Conservation (phyloP, 2,888 invertebrate species). For the Limnephilus lunatus region DNA sequence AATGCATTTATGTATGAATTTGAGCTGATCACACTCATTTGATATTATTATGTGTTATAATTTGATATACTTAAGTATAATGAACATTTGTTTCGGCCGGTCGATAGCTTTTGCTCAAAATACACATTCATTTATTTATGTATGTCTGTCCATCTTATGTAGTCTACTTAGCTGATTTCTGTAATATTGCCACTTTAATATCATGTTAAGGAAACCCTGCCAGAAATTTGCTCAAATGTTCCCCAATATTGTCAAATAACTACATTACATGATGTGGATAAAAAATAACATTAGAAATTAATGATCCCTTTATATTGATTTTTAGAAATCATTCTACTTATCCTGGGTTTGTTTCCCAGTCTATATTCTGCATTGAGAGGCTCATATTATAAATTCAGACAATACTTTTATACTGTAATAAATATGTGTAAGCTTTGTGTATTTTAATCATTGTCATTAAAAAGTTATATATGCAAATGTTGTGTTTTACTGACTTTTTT, state of each 20-base stretch:
- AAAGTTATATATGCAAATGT: background rate
- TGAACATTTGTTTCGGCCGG: background rate
- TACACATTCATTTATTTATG: background rate
- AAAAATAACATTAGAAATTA: background rate
- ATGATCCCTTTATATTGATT: background rate
- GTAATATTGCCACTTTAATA: background rate
- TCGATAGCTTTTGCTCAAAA: background rate
- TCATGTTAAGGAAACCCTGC: constrained; percentile 15
- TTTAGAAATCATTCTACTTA: background rate
- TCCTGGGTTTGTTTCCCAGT: constrained; percentile 9
- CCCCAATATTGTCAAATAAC: background rate
- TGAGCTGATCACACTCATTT: background rate
- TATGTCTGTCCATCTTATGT: background rate
- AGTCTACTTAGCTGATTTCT: background rate
- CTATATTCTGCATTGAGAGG: constrained; percentile 33
- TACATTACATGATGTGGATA: background rate
- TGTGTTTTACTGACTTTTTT: background rate
- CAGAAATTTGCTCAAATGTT: constrained; percentile 37
- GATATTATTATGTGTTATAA: background rate
- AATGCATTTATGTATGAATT: background rate
- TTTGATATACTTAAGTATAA: background rate
- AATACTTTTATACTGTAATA: constrained; percentile 38
- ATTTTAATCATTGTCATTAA: constrained; percentile 7
- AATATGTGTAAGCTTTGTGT: constrained; percentile 30
- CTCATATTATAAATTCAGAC: constrained; percentile 43